Percentiles rank a stretch among this genome's conserved stretches.
Conservation (phyloP, 2,797 vertebrate genomes). For the Cirrhinus molitorella region DNA sequence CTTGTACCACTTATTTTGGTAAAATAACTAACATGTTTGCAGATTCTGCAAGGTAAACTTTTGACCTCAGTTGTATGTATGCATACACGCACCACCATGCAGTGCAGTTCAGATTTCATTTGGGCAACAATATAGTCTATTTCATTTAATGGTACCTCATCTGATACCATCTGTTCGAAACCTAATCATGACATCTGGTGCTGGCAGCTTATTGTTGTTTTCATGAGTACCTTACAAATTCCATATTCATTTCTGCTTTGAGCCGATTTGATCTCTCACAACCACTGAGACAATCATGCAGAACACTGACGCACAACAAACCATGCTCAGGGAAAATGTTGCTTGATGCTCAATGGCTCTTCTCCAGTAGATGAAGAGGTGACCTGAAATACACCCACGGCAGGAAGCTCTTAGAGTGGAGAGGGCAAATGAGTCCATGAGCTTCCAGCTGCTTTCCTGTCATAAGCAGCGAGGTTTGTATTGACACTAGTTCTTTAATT, state of each 20-base stretch:
- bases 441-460: not conserved
- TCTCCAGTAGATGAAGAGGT: constrained; percentile 14
- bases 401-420: constrained; percentile 4
- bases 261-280: not conserved
- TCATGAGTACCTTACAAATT: constrained; percentile 4
- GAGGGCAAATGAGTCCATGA: constrained; percentile 21
- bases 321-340: not conserved
- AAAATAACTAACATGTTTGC: no score
- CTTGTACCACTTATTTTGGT: no score
- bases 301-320: not conserved
- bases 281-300: not conserved
- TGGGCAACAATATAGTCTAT: not conserved
- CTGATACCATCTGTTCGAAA: not conserved
- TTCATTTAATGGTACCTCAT: not conserved
- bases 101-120: not conserved
- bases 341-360: constrained; percentile 23
- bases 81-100: not conserved
- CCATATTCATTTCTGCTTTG: constrained; percentile 6
- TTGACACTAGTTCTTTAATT: not conserved
- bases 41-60: no score
- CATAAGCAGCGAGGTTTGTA: not conserved
- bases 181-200: constrained; percentile 23
- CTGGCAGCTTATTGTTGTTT: constrained; percentile 16
- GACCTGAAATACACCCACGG: constrained; percentile 21
- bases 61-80: not conserved